phyloP scores from a whole-genome alignment of 1,140 invertebrate species.

The Drosophila albomicans region DNA sequence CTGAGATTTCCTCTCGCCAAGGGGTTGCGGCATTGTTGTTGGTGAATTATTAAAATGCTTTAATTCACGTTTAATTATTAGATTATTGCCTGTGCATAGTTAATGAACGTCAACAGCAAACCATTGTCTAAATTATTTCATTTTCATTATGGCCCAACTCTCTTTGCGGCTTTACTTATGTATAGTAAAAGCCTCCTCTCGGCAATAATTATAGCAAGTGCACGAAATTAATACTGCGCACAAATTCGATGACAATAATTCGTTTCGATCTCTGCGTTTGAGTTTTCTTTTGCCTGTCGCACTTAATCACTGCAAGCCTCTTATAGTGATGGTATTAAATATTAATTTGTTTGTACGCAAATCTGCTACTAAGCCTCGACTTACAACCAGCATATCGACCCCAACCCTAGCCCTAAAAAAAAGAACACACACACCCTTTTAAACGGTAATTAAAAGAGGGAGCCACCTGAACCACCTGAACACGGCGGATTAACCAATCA shows the following conservation, averaged over 20 bases:
- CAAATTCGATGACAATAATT: conserved; percentile 18
- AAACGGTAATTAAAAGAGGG: conserved; percentile 40
- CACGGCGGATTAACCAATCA: conserved; percentile 16
- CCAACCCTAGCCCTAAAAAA: not conserved
- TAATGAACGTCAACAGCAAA: conserved; percentile 25
- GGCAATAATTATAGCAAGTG: conserved; percentile 1
- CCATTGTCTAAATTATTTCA: not conserved
- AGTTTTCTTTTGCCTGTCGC: not conserved
- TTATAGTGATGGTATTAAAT: conserved; percentile 39
- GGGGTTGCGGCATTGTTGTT: conserved; percentile 1
- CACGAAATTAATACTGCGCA: conserved; percentile 4
- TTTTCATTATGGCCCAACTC: not conserved
- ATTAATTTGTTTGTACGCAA: conserved; percentile 38
- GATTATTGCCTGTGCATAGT: conserved; percentile 20
- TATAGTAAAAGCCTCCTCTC: not conserved
- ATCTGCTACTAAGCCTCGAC: conserved; percentile 42
- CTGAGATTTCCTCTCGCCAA: not conserved
- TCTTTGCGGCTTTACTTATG: not conserved
- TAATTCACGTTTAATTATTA: conserved; percentile 34
- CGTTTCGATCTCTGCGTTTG: conserved; percentile 11
- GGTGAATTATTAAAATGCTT: conserved; percentile 45
- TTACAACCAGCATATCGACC: conserved; percentile 31
- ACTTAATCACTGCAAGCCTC: conserved; percentile 5
- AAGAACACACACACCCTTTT: conserved; percentile 1
- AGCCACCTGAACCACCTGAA: conserved; percentile 15